Percentiles rank a stretch among this genome's conserved stretches.
phyloP scores from a whole-genome alignment of 2,113 vertebrate species.

The Columba livia region DNA sequence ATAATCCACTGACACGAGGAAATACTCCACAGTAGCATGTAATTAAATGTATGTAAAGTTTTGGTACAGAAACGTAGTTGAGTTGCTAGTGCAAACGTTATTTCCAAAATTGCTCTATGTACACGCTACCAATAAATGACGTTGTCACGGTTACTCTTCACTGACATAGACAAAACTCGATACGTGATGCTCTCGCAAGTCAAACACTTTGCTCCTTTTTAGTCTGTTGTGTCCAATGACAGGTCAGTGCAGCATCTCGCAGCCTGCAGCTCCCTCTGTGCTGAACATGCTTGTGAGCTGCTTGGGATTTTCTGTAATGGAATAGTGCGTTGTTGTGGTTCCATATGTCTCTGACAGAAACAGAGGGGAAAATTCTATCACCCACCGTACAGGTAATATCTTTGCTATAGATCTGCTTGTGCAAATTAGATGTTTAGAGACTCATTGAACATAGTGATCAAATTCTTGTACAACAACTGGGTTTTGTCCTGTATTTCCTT shows the following conservation, averaged over 20 bases:
- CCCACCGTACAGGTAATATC: fast-evolving
- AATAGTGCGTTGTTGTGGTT: fast-evolving
- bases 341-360: background rate
- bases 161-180: background rate
- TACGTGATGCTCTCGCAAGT: background rate
- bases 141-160: background rate
- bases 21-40: background rate
- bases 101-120: background rate
- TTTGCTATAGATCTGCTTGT: background rate
- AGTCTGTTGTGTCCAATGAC: no score
- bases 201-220: background rate
- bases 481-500: no score
- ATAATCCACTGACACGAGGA: background rate
- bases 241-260: fast-evolving
- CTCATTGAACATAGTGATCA: background rate
- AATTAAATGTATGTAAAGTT: background rate
- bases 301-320: no score
- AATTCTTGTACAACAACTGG: no score
- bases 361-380: background rate
- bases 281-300: fast-evolving
- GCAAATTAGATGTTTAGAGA: background rate
- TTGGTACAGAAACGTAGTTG: background rate
- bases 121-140: background rate
- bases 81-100: background rate
- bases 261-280: background rate